Evolutionary conservation across 2,888 invertebrate genomes (phyloP), one percentile per base, ranked within the genome.

Genomic region (Mesorhabditis belari): DNA sequence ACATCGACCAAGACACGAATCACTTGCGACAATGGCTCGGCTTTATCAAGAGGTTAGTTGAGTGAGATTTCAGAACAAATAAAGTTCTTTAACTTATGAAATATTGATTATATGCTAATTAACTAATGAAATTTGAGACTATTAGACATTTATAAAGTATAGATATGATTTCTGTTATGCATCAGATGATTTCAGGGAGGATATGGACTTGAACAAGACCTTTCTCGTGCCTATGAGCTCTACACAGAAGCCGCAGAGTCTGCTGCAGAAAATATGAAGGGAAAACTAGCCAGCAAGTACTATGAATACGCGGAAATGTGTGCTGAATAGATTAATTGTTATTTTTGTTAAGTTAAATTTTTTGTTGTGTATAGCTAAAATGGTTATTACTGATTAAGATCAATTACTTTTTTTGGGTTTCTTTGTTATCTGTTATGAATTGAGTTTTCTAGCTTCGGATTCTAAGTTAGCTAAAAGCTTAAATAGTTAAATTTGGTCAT

Each of bases 201-300:
- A 3, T 79, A 81, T 69, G 82, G 81, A 2, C 76, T 85, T 52
- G 65, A 64, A 51, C 82, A 81, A 62, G 82, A 85, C 73, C 81
- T 83, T 6, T 75, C 79, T 52, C 80, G 80, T 75, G 83, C 85
- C 53, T 84, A 83, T 57, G 84, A 85, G 61, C 71, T 84, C 69
- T 86, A 82, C 76, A 84, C 77, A 63, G 81, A 82, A 64, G 86
- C 86, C 25, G 86, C 85, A n/a, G 85, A 86, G 61, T 78, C 78
- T 19, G 85, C 86, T 1, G 85, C 83, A 80, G 83, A 81, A 58
- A 82, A 83, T n/a, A 84, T 85, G 84, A 85, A 86, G 66, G 86
- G 86, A 25, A 81, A 84, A 61, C 76, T 85, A 61, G 85, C 86
- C 49, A 85, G 65, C 59, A 85, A 82, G 80, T 73, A 70, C 54